Evolutionary conservation across 2,888 invertebrate genomes (phyloP), one percentile per base, ranked within the genome.

Genomic region (Coenonympha glycerion): DNA sequence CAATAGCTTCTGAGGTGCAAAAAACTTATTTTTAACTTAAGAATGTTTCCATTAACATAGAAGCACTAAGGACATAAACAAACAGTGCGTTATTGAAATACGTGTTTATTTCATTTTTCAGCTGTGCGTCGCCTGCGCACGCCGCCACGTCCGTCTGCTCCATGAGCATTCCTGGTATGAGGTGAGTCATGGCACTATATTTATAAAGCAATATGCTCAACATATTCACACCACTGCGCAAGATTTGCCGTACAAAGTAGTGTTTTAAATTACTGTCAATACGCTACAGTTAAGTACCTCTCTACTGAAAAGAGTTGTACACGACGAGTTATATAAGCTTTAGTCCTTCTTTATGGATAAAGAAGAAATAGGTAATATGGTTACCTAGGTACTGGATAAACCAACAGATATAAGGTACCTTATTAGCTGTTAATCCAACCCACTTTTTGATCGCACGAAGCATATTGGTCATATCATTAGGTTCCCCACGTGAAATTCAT

Each of bases 161-260:
- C 77, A 80, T 80, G 81, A 78, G 77, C 76, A 72, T 76, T 65
- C 65, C 66, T 80, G 81, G 80, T 69, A 73, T 76, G 78, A 84
- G 85, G 85, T 86, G 82, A 86, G 81, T 84, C 82, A 85, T 66
- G 66, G 55, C 56, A 61, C 68, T 59, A 57, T 64, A 68, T 67
- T 66, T 68, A 68, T 66, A 65, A 61, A 59, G 56, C 57, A 58
- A 53, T 45, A 34, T 34, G 33, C 45, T 34, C 24, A 22, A 34
- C 34, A 37, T 39, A 30, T 39, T 39, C 40, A 47, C 19, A 37
- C 30, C 47, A 19, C 11, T 2, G 21, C 30, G 31, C 15, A 33
- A 50, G 39, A 42, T 42, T 40, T 47, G 42, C 50, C 31, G 24
- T 42, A 26, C 31, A 31, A 24, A 41, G 19, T 49, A 31, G 9